phyloP scores from a whole-genome alignment of 1,140 invertebrate genomes.

The Drosophila grimshawi region DNA sequence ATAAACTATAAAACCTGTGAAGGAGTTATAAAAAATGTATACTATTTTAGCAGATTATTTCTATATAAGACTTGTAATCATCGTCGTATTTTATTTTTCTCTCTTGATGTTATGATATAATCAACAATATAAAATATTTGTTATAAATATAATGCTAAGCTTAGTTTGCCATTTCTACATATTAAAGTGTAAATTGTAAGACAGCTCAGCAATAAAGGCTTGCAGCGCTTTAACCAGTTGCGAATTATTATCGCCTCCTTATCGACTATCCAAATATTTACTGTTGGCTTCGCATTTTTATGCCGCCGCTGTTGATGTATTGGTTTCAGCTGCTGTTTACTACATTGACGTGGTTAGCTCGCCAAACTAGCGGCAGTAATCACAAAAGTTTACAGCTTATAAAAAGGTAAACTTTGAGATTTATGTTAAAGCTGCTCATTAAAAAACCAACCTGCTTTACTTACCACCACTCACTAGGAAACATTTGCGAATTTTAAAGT shows the following conservation, averaged over 20 bases:
- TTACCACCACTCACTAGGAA: background rate
- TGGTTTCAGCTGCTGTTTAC: constrained; percentile 26
- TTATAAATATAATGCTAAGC: too few relatives aligned
- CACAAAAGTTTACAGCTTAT: constrained; percentile 36
- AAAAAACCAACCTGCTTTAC: too few relatives aligned
- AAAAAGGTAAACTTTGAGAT: constrained; percentile 25
- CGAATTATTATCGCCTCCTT: background rate
- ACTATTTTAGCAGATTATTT: too few relatives aligned
- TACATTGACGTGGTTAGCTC: constrained; percentile 17
- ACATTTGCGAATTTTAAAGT: constrained; percentile 21
- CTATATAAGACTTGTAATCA: too few relatives aligned
- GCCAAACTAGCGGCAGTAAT: constrained; percentile 19
- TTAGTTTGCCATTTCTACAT: too few relatives aligned
- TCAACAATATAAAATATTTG: too few relatives aligned
- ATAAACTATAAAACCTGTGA: too few relatives aligned
- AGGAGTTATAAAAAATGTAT: too few relatives aligned
- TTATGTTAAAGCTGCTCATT: background rate
- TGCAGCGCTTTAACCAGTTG: background rate
- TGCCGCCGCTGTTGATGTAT: background rate
- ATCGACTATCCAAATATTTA: background rate
- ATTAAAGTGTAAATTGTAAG: too few relatives aligned
- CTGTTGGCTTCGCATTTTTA: background rate
- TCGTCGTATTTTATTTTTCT: too few relatives aligned
- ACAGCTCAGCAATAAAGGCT: background rate
- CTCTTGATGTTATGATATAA: too few relatives aligned